Base-by-base conservation (phyloP, 2,797 vertebrate genomes). In the Petrocephalus schoutedeni region DNA sequence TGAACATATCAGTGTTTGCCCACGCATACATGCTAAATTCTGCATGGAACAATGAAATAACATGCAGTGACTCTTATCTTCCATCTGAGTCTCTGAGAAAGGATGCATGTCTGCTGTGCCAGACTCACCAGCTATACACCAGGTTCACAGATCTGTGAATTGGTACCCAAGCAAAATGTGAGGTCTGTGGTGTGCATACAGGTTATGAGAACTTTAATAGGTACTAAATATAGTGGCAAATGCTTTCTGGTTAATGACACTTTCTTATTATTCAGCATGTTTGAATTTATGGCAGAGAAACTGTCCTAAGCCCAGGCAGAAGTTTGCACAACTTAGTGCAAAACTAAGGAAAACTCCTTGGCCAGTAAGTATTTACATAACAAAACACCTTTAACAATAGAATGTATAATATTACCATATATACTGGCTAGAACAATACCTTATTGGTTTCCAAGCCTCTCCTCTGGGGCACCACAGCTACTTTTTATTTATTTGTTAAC, bases 21-120 rank as follows among this genome's bases (percentile, higher is more conserved):
- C 53, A 82, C 82, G 4, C 32, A 57, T 36, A 83, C 89, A 54
- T 87, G 90, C 49, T 87, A 86, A 88, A 89, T 89, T 89, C 80
- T 83, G 77, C 86, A 89, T 49, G 10, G n/a, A 56, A 56, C 49
- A 23, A 23, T 77, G 77, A 86, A 85, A 87, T 16, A n/a, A 9
- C 61, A 28, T 32, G 82, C 54, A 41, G 61, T 64, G 77, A 86
- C 54, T 53, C 64, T 87, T 59, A 71, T 64, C 28, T 45, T 54
- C 14, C 57, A 83, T 59, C 49, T 19, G 54, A 86, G 64, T 59
- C 58, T 28, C 54, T 21, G 12, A 74, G 54, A 23, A 10, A 51
- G 51, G 59, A 14, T 67, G 59, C 8, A 57, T 23, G 14, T 23
- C 61, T 56, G 16, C 59, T 67, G 12, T 64, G n/a, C 21, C 14